These are phyloP conservation scores for Apamea monoglypha DNA, from an alignment of 2,888 invertebrate species.

Conservation along the genomic window DNA sequence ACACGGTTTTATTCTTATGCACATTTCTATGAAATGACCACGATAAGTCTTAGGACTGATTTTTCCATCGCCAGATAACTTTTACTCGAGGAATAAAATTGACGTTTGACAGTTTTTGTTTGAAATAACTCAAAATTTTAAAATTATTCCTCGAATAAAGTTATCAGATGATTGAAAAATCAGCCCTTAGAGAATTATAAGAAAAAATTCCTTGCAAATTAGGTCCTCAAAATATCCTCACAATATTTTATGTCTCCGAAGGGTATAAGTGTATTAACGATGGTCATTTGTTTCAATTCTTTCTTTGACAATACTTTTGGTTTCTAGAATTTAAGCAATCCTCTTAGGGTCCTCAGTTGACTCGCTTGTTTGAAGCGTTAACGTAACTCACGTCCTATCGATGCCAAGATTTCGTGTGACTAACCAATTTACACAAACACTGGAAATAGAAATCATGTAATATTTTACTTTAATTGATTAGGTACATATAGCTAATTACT, in stretches of 20 bases:
- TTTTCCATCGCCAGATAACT: too few species aligned
- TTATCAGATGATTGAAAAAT: too few species aligned
- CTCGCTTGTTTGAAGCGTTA: neutral
- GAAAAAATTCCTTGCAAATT: too few species aligned
- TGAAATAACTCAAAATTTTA: too few species aligned
- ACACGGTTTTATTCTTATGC: neutral
- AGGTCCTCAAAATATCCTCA: neutral
- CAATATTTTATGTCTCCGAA: too few species aligned
- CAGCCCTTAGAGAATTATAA: too few species aligned
- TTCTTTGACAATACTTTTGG: neutral
- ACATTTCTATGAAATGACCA: neutral
- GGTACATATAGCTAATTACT: constrained; percentile 17
- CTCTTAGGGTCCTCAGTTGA: neutral
- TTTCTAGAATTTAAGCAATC: neutral
- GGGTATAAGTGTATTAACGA: neutral
- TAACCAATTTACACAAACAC: constrained; percentile 7
- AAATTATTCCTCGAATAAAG: too few species aligned
- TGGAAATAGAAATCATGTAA: constrained; percentile 3
- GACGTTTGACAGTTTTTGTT: too few species aligned
- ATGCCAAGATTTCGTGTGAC: constrained; percentile 17
- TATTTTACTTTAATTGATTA: neutral
- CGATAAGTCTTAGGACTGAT: too few species aligned
- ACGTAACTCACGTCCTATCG: neutral
- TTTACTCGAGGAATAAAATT: too few species aligned
- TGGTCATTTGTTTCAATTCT: neutral